Conservation (phyloP, 2,797 vertebrate genomes). For the Anableps anableps region DNA sequence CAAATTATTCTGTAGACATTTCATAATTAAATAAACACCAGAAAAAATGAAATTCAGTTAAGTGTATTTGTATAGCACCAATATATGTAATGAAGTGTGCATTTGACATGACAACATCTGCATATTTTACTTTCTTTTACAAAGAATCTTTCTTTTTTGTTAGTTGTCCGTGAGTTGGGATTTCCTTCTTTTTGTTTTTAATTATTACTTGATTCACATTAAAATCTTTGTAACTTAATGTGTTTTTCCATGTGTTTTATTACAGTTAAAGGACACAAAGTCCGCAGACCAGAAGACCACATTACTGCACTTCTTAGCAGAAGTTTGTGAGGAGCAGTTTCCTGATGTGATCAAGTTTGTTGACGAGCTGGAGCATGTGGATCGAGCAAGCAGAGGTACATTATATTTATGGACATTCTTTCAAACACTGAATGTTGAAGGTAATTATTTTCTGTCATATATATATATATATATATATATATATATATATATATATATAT, state of each 20-base stretch:
- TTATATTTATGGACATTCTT: not conserved
- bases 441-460: too few relatives aligned
- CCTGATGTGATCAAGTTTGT: conserved; percentile 88
- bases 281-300: conserved; percentile 94
- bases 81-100: not conserved
- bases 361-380: conserved; percentile 91
- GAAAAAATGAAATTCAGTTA: not conserved
- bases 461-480: too few relatives aligned
- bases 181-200: not conserved
- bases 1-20: not conserved
- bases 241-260: conserved; percentile 15
- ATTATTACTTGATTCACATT: not conserved
- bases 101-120: not conserved
- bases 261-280: conserved; percentile 94
- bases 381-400: conserved; percentile 94
- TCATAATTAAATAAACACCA: not conserved
- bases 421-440: not conserved
- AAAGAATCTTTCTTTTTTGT: not conserved
- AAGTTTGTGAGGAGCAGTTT: conserved; percentile 91
- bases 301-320: conserved; percentile 93
- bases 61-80: not conserved
- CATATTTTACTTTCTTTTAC: not conserved
- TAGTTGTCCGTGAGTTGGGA: not conserved
- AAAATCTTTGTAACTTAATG: not conserved
- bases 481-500: too few relatives aligned